Evolutionary conservation across 2,797 vertebrate genomes (phyloP).

Genomic region (Threskiornis aethiopicus): DNA sequence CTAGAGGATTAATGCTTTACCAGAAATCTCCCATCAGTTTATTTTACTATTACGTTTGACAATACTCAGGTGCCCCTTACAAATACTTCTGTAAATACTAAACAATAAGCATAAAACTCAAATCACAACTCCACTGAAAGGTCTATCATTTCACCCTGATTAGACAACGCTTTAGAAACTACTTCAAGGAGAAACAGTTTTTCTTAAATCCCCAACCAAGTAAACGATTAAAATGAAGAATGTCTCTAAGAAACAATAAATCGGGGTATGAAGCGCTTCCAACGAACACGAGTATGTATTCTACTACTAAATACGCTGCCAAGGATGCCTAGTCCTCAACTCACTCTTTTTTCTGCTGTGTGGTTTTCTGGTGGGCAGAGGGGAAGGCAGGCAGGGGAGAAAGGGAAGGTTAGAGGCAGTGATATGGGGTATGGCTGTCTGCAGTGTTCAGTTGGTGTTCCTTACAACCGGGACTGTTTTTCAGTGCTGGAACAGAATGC

Average conservation of each 20-base stretch:
- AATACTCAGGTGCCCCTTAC: neutral
- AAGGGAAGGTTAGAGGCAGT: neutral
- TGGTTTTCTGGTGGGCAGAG: neutral
- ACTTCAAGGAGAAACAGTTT: neutral
- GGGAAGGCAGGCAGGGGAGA: neutral
- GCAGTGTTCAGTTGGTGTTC: neutral
- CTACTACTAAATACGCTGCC: neutral
- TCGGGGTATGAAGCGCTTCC: neutral
- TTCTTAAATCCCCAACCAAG: neutral
- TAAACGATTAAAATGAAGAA: neutral
- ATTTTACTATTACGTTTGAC: neutral
- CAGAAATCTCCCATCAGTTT: neutral
- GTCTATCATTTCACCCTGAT: neutral
- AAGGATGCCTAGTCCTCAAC: neutral
- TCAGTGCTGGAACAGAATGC: neutral
- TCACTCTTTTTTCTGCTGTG: neutral
- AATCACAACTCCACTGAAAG: neutral
- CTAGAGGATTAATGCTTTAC: neutral
- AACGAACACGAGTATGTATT: fast-evolving
- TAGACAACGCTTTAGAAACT: neutral
- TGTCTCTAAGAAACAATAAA: neutral
- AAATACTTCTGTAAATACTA: neutral
- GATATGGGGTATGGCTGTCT: neutral
- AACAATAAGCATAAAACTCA: neutral
- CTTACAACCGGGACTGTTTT: neutral